Evolutionary conservation across 1,140 invertebrate species (phyloP), one percentile per base, ranked within the genome.

Genomic region (Saccostrea glomerata): DNA sequence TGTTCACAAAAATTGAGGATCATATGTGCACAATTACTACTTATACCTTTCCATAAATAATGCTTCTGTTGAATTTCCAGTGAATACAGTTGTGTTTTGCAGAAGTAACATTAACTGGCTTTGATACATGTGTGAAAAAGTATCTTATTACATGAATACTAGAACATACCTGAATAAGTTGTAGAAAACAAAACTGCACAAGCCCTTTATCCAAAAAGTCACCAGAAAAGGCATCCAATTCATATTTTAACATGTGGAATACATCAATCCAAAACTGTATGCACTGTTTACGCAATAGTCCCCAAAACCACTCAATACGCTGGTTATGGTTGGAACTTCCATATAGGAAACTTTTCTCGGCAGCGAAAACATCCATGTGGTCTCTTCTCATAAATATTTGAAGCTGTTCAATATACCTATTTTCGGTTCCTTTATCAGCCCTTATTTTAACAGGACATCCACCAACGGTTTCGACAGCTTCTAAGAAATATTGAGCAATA

Each of bases 281-380:
- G 36, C 54, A 83, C 40, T 88, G 58, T 58, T 87, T 91, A 30
- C 87, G 85, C 2, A 90, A 87, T 13, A 88, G 58, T 7, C 90
- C 89, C 89, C 88, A 91, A 60, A 86, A 91, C 13, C 73, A 84
- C 70, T 91, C 89, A 17, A 91, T 91, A 60, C 90, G n/a, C 58
- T 91, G 87, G 47, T 90, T 90, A 9, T 58, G 23, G 20, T 54
- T 82, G 63, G 86, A 86, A 13, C 54, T 77, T n/a, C 82, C 88
- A 25, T 20, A 82, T 56, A 89, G 17, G 58, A 84, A 87, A 30
- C 84, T 87, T 73, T 86, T 56, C 58, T 60, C 58, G 58, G 58
- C 58, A 60, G 58, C 84, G 55, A 56, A 56, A 13, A 63, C 30
- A 85, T 85, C 84, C 20, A 17, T 66, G 20, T 87, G 55, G 15